Conservation (phyloP, 2,113 vertebrate genomes). For the Hymenochirus boettgeri region DNA sequence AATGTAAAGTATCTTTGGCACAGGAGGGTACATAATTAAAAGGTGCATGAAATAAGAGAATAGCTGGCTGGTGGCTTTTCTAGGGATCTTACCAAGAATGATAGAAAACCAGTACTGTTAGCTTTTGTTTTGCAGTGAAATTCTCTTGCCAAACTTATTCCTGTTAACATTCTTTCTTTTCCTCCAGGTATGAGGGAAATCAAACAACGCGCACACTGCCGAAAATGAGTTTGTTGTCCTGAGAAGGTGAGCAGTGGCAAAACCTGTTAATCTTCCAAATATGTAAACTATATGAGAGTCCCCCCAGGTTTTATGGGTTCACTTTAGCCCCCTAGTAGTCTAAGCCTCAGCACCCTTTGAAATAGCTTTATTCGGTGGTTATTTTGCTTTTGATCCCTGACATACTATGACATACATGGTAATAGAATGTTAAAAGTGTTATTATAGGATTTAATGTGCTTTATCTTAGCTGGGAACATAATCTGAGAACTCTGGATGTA, state of each 20-base stretch:
- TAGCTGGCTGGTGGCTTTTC: constrained; percentile 13
- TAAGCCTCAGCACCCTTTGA: too few relatives aligned
- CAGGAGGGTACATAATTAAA: constrained; percentile 8
- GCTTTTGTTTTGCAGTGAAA: constrained; percentile 10
- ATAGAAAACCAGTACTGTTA: constrained; percentile 15
- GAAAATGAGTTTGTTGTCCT: constrained; percentile 89
- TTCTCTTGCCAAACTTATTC: constrained; percentile 20
- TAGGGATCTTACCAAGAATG: constrained; percentile 21
- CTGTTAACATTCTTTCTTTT: background rate
- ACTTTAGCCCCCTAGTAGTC: too few relatives aligned
- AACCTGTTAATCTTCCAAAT: background rate
- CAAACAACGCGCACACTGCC: constrained; percentile 75
- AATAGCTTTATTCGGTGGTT: too few relatives aligned
- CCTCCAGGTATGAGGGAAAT: constrained; percentile 90
- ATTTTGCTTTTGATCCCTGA: too few relatives aligned
- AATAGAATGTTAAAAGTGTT: too few relatives aligned
- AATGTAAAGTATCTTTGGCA: background rate
- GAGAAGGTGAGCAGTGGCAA: constrained; percentile 73
- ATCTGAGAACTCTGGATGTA: too few relatives aligned
- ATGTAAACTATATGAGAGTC: too few relatives aligned
- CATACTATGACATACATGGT: too few relatives aligned
- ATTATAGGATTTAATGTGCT: too few relatives aligned
- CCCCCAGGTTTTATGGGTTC: too few relatives aligned
- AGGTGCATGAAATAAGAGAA: constrained; percentile 19
- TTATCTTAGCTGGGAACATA: too few relatives aligned